Base-by-base conservation (phyloP, 2,797 vertebrate species). In the Pangasius sanitwongsei region DNA sequence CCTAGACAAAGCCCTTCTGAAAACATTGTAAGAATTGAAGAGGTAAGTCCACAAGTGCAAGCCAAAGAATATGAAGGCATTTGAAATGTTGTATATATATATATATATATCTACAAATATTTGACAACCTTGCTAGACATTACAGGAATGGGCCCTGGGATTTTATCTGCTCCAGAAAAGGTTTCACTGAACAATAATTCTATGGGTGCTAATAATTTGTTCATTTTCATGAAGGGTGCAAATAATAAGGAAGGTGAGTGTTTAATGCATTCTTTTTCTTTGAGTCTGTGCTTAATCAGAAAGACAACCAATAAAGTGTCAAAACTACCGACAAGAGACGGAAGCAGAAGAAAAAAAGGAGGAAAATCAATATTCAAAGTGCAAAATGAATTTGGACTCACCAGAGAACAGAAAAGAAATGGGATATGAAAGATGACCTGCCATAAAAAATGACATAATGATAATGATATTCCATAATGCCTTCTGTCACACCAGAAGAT, bases 401-500 rank as follows among this genome's bases (percentile, higher is more conserved):
- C 94, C 94, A 91, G 92, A 95, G 95, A 95, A 96, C 93, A 94
- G 92, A 94, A 95, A 95, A 95, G 94, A 96, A 96, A 96, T 96
- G 95, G 95, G 94, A 96, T 96, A 95, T 96, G 95, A 96, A 95
- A 95, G 95, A 97, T 96, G 95, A 96, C 95, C 96, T 95, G 95
- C 94, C 94, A 95, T 94, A 94, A 96, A 96, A 96, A 93, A 94
- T 94, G 94, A 44, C 7, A 44, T 44, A 44, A 44, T 44, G 44
- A 44, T 44, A 44, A 44, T 44, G 44, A 96, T 96, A 96, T 96
- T 94, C 95, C 94, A 95, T 95, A 96, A 96, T 96, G 94, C 94
- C 95, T 95, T 96, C 95, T 96, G 95, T 96, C 95, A 96, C 94
- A 94, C 94, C 94, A 91, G 90, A 87, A 91, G 94, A 92, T 95